A percentile compares a stretch with the other conserved stretches of the same genome.
phyloP scores from a whole-genome alignment of 2,888 invertebrate genomes.

The Chromoteleia sp. region DNA sequence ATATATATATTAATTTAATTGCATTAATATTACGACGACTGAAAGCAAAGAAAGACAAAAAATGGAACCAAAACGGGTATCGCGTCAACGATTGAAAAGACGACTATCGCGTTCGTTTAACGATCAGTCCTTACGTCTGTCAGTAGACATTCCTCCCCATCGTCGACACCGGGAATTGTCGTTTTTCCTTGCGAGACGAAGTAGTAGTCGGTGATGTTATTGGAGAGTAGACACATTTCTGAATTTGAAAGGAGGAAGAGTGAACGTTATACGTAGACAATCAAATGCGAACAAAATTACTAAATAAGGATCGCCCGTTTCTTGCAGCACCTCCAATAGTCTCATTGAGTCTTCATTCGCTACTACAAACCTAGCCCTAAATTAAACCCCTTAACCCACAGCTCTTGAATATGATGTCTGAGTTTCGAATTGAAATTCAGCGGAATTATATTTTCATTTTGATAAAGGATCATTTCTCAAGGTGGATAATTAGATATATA shows the following conservation, averaged over 20 bases:
- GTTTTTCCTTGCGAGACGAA: slow-evolving; percentile 97
- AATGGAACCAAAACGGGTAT: slow-evolving; percentile 45
- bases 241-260: slow-evolving; percentile 81
- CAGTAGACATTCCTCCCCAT: slow-evolving; percentile 93
- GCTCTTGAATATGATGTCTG: slow-evolving; percentile 2
- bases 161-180: slow-evolving; percentile 95
- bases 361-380: slow-evolving; percentile 53
- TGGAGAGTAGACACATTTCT: slow-evolving; percentile 91
- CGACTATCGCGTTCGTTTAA: slow-evolving; percentile 74
- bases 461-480: slow-evolving; percentile 6
- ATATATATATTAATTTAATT: slow-evolving; percentile 39
- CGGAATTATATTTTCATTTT: slow-evolving; percentile 18
- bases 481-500: slow-evolving; percentile 3
- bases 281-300: slow-evolving; percentile 38
- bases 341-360: slow-evolving; percentile 37
- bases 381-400: slow-evolving; percentile 22
- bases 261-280: slow-evolving; percentile 59
- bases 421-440: slow-evolving; percentile 15
- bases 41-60: slow-evolving; percentile 60
- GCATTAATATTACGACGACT: slow-evolving; percentile 60
- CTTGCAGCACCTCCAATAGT: slow-evolving; percentile 55
- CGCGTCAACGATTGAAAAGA: slow-evolving; percentile 60
- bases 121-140: slow-evolving; percentile 90
- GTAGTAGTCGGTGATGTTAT: slow-evolving; percentile 93
- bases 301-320: slow-evolving; percentile 41